Evolutionary conservation across 2,797 vertebrate genomes (phyloP), one percentile per base, ranked within the genome.

Genomic region (Urocyon cinereoargenteus): DNA sequence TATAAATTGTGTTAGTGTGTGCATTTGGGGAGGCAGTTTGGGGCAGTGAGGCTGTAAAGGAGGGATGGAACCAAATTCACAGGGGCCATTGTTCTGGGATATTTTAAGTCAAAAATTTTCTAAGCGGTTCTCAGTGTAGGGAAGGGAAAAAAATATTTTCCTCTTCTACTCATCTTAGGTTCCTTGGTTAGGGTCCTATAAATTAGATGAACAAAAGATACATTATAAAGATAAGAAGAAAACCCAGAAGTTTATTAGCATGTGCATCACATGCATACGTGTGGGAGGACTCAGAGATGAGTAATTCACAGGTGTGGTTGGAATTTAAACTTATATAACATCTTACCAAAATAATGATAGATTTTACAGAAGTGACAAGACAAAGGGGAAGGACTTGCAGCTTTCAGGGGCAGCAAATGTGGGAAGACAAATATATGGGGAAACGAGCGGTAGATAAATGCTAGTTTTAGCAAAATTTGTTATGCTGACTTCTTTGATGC

Each of bases 31-130:
- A 73, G 40, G 12, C 53, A 90, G 7, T 28, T 57, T 75, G 26
- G 40, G 18, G 8, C 92, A 94, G 24, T 24, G 34, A 85, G 15
- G 6, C 6, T 81, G 14, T 14, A 87, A 72, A 45, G 6, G 70
- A 92, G 83, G 2, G 77, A 75, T 75, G 26, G 12, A n/a, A 70
- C 4, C n/a, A 86, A 86, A 79, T 90, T 87, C 40, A 68, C 55
- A 79, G 21, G 34, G 31, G n/a, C 31, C 62, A 64, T 49, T 31
- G 9, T 51, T n/a, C 12, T 72, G 61, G 6, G 6, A 40, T 70
- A 83, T 64, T 86, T 92, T 92, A 26, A 36, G 26, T 45, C 24
- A 87, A 92, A 82, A 83, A 18, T 62, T 82, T 82, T 89, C 51
- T 57, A 97, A 62, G 36, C 53, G 36, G 9, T 34, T 84, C 26